Evolutionary conservation across 1,140 invertebrate genomes (phyloP).

Genomic region (Cherax destructor): DNA sequence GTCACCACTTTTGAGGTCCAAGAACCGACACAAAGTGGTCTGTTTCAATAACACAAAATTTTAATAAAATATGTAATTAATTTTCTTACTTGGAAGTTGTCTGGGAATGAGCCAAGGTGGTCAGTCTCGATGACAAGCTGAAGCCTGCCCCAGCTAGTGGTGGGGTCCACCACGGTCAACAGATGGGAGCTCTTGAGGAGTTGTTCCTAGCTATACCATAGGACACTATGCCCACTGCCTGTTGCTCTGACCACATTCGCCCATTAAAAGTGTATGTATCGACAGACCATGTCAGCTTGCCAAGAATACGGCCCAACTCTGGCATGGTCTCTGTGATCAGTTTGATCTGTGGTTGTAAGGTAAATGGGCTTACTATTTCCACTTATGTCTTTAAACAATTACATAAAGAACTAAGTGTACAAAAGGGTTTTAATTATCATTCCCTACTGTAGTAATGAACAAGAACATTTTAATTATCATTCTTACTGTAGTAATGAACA

Average conservation of each 20-base stretch:
- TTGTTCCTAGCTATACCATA: slow-evolving; percentile 30
- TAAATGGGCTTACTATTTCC: no score
- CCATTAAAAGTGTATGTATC: slow-evolving; percentile 37
- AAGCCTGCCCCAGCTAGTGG: slow-evolving; percentile 23
- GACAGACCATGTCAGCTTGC: slow-evolving; percentile 18
- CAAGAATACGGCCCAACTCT: slow-evolving; percentile 57
- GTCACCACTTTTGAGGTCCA: no score
- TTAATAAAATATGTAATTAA: neutral
- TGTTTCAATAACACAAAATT: no score
- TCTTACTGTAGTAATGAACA: no score
- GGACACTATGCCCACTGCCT: slow-evolving; percentile 35
- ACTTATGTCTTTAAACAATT: no score
- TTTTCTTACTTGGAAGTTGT: slow-evolving; percentile 53
- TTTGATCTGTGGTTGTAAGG: slow-evolving; percentile 10
- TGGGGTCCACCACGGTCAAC: slow-evolving; percentile 34
- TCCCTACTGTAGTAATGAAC: no score
- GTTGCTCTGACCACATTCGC: slow-evolving; percentile 37
- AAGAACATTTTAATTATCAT: no score
- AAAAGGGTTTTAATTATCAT: no score
- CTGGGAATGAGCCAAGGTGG: slow-evolving; percentile 49
- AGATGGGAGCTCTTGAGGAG: slow-evolving; percentile 37
- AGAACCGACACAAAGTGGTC: no score
- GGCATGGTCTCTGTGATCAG: slow-evolving; percentile 16
- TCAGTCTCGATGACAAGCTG: slow-evolving; percentile 28
- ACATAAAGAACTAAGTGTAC: no score